Percentiles rank a stretch among this genome's conserved stretches.
Conservation (phyloP, 2,888 invertebrate genomes). For the Heteropelma amictum region DNA sequence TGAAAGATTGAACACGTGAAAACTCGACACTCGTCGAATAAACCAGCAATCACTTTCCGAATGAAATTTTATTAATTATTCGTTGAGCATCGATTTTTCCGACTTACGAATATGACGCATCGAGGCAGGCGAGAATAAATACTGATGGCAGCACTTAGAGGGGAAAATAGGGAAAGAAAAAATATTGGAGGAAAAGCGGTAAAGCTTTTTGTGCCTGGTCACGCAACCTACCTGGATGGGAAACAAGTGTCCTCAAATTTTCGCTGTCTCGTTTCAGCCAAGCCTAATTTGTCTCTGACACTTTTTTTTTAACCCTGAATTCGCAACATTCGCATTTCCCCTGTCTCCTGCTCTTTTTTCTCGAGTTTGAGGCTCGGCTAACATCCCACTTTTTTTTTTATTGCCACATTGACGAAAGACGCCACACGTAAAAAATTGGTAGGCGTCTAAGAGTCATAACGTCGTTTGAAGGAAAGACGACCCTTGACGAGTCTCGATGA, state of each 20-base stretch:
- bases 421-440: not conserved
- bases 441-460: conserved; percentile 41
- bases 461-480: conserved; percentile 38
- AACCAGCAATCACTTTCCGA: no score
- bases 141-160: no score
- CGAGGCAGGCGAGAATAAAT: no score
- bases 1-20: no score
- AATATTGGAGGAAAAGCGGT: not conserved
- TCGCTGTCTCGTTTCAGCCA: conserved; percentile 20
- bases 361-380: conserved; percentile 37
- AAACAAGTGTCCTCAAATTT: conserved; percentile 48
- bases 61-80: no score
- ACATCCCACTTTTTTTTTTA: conserved; percentile 61
- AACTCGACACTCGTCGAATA: no score
- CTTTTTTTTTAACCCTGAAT: not conserved
- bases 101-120: no score
- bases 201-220: conserved; percentile 22
- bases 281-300: conserved; percentile 43
- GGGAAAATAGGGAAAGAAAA: not conserved
- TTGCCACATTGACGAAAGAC: conserved; percentile 25
- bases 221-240: conserved; percentile 18
- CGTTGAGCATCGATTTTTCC: no score
- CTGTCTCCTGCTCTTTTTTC: conserved; percentile 27
- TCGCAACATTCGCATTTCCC: conserved; percentile 46
- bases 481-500: conserved; percentile 28